Evolutionary conservation across 2,888 invertebrate genomes (phyloP).

Genomic region (Plebejus argus): DNA sequence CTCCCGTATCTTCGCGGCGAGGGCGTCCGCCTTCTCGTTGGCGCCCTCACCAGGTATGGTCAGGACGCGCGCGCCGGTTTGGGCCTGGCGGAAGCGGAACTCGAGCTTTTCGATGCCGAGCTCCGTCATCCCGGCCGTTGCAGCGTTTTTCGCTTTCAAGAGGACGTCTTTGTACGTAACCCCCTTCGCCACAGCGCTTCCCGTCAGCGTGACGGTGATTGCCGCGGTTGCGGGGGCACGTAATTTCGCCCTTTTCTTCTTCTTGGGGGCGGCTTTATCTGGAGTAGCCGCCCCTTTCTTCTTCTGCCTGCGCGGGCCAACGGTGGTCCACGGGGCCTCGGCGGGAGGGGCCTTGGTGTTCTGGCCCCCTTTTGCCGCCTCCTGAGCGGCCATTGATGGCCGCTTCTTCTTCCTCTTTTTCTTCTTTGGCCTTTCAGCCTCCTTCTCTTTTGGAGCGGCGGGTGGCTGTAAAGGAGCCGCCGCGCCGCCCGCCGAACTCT

Average conservation of each 20-base stretch:
- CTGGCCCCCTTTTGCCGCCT: no score
- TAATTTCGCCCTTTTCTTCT: no score
- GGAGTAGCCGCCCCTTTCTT: no score
- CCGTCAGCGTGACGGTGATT: conserved; percentile 6
- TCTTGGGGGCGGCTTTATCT: background rate
- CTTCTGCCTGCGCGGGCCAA: background rate
- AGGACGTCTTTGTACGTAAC: background rate
- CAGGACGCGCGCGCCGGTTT: conserved; percentile 16
- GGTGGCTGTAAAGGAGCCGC: no score
- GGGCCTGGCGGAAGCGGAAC: background rate
- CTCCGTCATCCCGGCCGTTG: no score
- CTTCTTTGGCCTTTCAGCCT: background rate
- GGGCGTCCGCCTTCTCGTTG: conserved; percentile 36
- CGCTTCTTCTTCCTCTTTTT: background rate
- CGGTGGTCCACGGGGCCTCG: no score
- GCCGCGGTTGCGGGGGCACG: background rate
- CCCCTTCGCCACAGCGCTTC: background rate
- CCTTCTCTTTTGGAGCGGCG: no score
- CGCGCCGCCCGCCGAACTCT: no score
- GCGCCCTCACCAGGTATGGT: background rate
- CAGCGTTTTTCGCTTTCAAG: background rate
- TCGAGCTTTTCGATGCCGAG: background rate
- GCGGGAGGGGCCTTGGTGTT: no score
- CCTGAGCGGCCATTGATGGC: no score
- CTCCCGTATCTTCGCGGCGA: conserved; percentile 22